Percentiles rank a stretch among this genome's conserved stretches.
Evolutionary conservation across 2,888 invertebrate genomes (phyloP).

Genomic region (Idaea biselata): DNA sequence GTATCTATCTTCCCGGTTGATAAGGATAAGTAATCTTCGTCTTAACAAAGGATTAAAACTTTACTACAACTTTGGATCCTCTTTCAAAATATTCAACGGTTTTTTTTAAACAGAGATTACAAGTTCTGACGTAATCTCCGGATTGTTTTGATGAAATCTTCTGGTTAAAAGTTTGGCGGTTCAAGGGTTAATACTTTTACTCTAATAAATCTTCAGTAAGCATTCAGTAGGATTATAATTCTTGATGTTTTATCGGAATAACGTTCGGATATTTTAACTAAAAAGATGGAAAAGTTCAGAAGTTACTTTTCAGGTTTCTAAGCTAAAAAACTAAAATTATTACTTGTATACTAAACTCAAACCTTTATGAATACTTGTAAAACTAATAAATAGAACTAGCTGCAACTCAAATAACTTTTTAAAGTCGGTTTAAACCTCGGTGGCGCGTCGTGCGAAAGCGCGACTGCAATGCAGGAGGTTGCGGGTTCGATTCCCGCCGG

Average conservation of each 20-base stretch:
- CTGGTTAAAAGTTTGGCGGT: constrained; percentile 34
- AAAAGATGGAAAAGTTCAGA: background rate
- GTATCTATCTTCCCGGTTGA: constrained; percentile 32
- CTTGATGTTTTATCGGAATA: constrained; percentile 6
- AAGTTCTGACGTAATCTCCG: constrained; percentile 62
- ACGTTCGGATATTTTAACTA: background rate
- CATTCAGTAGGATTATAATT: constrained; percentile 14
- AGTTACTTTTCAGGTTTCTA: background rate
- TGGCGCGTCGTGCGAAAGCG: too few species aligned
- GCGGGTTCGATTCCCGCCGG: too few species aligned
- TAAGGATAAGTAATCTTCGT: constrained; percentile 66
- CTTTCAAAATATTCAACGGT: constrained; percentile 56
- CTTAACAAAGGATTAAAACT: constrained; percentile 66
- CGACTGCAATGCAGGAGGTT: too few species aligned
- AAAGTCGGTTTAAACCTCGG: too few species aligned
- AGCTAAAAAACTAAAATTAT: background rate
- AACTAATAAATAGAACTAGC: background rate
- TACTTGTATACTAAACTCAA: background rate
- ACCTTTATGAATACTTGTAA: background rate
- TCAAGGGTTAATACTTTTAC: constrained; percentile 8
- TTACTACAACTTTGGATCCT: constrained; percentile 33
- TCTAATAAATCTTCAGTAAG: constrained; percentile 7
- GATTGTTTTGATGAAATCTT: constrained; percentile 55
- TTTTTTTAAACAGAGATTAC: constrained; percentile 59
- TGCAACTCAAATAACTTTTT: background rate